Evolutionary conservation across 2,113 vertebrate species (phyloP).

Genomic region (Toxostoma redivivum): DNA sequence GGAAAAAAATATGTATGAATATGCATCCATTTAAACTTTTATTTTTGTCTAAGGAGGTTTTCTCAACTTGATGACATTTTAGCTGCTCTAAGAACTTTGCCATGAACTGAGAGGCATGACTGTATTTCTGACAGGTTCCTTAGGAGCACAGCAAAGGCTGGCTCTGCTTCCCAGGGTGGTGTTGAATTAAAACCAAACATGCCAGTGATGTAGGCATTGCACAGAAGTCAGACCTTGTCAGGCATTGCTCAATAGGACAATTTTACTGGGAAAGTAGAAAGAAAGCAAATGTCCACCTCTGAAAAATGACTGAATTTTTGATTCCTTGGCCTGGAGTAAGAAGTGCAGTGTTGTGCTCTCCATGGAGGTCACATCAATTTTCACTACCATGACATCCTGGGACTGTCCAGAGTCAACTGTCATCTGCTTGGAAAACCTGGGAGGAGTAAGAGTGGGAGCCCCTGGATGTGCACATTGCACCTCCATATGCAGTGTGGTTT

Average conservation of each 20-base stretch:
- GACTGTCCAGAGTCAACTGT: not conserved
- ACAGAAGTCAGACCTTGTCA: not conserved
- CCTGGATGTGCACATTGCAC: not conserved
- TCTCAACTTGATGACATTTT: not conserved
- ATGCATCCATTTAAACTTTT: not conserved
- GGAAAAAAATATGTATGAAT: not conserved
- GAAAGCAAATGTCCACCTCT: not conserved
- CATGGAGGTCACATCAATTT: not conserved
- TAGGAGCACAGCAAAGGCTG: not conserved
- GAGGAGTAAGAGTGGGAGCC: not conserved
- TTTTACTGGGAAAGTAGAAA: not conserved
- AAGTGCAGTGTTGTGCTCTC: not conserved
- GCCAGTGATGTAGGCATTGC: not conserved
- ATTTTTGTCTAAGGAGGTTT: not conserved
- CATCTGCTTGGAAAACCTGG: not conserved
- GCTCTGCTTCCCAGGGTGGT: not conserved
- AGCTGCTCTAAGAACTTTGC: not conserved
- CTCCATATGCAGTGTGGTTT: not conserved
- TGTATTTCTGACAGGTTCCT: not conserved
- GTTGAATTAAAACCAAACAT: not conserved
- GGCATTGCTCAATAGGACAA: not conserved
- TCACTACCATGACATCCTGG: not conserved
- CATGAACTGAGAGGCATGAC: not conserved
- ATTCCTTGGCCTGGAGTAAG: not conserved
- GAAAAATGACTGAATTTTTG: not conserved